Conservation (phyloP, 1,140 invertebrate species). For the Macrotrachela quadricornifera region DNA sequence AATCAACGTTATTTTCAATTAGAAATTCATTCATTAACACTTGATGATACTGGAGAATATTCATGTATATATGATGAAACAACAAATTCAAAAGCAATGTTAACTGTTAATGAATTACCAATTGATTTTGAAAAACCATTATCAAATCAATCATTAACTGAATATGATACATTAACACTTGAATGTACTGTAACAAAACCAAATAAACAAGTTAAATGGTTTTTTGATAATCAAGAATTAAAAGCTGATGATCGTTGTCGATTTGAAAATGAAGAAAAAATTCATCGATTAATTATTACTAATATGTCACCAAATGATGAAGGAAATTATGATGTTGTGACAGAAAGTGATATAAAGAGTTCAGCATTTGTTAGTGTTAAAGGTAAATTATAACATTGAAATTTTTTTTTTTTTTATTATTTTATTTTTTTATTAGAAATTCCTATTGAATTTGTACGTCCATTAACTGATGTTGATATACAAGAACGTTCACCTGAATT, state of each 20-base stretch:
- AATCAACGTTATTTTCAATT: background rate
- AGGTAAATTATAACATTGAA: no score
- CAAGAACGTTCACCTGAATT: no score
- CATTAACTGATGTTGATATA: background rate
- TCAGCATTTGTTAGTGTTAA: no score
- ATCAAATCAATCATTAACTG: background rate
- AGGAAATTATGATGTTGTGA: no score
- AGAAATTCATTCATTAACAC: background rate
- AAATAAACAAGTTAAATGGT: slow-evolving; percentile 7
- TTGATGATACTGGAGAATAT: slow-evolving; percentile 4
- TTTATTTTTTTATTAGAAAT: background rate
- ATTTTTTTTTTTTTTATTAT: no score
- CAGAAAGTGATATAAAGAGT: no score
- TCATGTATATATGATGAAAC: background rate
- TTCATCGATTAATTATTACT: no score
- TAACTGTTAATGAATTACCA: slow-evolving; percentile 5
- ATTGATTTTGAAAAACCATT: slow-evolving; percentile 3
- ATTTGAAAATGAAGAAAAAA: no score
- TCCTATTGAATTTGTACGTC: slow-evolving; percentile 1
- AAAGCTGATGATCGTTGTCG: background rate
- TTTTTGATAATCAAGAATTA: slow-evolving; percentile 2
- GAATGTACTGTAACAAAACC: slow-evolving; percentile 1
- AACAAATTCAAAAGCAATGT: background rate
- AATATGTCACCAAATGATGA: no score
- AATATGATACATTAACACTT: slow-evolving; percentile 2